phyloP scores from a whole-genome alignment of 1,140 invertebrate species.

The Aphis craccivora region DNA sequence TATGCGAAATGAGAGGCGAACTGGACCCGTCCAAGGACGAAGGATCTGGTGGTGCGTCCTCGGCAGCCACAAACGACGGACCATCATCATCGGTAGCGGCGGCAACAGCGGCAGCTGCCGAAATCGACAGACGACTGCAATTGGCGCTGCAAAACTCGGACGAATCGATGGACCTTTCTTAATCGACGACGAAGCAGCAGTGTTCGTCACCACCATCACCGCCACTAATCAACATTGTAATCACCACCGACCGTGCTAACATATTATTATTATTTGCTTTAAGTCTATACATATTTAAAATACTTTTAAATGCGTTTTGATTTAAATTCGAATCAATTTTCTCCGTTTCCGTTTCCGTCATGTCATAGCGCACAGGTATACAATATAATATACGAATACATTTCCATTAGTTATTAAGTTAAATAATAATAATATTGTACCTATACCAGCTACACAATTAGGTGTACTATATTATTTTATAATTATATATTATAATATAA shows the following conservation, averaged over 20 bases:
- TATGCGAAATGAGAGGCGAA: constrained; percentile 73
- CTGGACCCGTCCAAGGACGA: constrained; percentile 46
- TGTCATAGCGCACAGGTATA: not conserved
- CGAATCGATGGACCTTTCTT: constrained; percentile 41
- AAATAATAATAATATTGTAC: not conserved
- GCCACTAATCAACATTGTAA: not conserved
- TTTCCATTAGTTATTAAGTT: not conserved
- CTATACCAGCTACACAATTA: too few species aligned
- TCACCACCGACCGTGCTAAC: not conserved
- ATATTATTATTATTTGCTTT: not conserved
- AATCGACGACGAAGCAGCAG: not conserved
- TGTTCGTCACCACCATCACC: too few species aligned
- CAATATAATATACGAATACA: too few species aligned
- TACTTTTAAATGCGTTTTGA: not conserved
- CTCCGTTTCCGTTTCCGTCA: not conserved
- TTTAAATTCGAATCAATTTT: not conserved
- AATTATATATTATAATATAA: not conserved
- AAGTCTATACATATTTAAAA: not conserved
- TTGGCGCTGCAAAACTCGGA: constrained; percentile 29
- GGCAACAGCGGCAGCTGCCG: not conserved
- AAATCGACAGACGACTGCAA: constrained; percentile 31
- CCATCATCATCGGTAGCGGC: not conserved
- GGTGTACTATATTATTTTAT: too few species aligned
- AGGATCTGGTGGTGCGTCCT: not conserved
- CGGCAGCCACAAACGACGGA: not conserved